phyloP scores from a whole-genome alignment of 2,113 vertebrate genomes.

The Acanthochromis polyacanthus region DNA sequence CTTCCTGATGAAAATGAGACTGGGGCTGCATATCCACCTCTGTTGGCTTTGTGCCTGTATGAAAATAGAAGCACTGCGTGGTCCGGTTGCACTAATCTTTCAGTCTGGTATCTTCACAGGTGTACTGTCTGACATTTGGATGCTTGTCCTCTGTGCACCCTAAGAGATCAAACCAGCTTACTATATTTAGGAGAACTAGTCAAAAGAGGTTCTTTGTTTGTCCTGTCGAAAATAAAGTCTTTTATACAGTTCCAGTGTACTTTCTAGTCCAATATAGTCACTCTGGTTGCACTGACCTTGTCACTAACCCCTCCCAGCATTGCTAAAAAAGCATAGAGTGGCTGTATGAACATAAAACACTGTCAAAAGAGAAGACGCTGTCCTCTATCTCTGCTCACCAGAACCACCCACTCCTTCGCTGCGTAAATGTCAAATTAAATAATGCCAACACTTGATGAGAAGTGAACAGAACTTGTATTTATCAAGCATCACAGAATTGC shows the following conservation, averaged over 20 bases:
- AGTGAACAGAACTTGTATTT: background rate
- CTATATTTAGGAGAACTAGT: slow-evolving; percentile 19
- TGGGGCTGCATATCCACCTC: slow-evolving; percentile 39
- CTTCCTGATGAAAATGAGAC: slow-evolving; percentile 31
- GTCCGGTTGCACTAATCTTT: slow-evolving; percentile 32
- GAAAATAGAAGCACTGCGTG: slow-evolving; percentile 46
- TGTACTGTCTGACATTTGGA: slow-evolving; percentile 55
- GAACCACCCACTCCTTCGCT: slow-evolving; percentile 1
- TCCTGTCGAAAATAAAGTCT: slow-evolving; percentile 17
- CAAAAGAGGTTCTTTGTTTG: slow-evolving; percentile 25
- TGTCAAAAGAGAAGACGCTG: slow-evolving; percentile 1
- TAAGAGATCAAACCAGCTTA: slow-evolving; percentile 24
- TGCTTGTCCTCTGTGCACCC: slow-evolving; percentile 28
- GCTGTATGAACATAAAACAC: slow-evolving; percentile 12
- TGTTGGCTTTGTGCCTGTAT: slow-evolving; percentile 37
- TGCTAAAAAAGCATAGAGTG: background rate
- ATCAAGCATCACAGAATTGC: slow-evolving; percentile 1
- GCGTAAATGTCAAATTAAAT: background rate
- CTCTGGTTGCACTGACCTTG: slow-evolving; percentile 10
- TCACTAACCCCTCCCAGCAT: background rate
- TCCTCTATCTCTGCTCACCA: background rate
- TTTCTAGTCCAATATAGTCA: slow-evolving; percentile 6
- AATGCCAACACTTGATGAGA: slow-evolving; percentile 4
- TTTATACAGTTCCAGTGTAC: slow-evolving; percentile 6
- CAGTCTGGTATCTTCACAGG: slow-evolving; percentile 47